Evolutionary conservation across 1,140 invertebrate genomes (phyloP).

Genomic region (Steinernema feltiae): DNA sequence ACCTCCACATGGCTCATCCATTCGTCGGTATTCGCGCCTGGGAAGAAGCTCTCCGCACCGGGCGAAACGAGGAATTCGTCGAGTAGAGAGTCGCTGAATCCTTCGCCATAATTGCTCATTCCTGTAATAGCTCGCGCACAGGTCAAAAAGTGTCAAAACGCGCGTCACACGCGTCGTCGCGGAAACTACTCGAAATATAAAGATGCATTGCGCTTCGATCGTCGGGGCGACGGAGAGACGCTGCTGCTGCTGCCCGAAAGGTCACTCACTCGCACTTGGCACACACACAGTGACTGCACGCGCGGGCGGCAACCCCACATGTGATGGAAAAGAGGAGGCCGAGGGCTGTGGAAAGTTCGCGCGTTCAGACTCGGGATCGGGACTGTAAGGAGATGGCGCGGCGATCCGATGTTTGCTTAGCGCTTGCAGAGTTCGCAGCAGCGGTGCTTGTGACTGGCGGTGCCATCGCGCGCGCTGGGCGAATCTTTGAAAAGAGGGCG

Average conservation of each 20-base stretch:
- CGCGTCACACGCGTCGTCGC: too few species aligned
- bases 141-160: background rate
- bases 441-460: background rate
- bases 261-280: background rate
- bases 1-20: conserved; percentile 5
- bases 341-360: background rate
- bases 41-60: background rate
- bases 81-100: background rate
- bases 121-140: too few species aligned
- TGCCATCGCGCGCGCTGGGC: background rate
- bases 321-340: background rate
- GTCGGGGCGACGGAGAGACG: too few species aligned
- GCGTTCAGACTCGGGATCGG: background rate
- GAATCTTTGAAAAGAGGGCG: too few species aligned
- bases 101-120: background rate
- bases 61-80: background rate
- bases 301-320: background rate
- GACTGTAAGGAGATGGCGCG: background rate
- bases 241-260: too few species aligned
- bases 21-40: background rate
- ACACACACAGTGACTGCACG: background rate
- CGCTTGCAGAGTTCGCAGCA: background rate
- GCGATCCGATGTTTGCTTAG: background rate
- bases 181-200: too few species aligned
- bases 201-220: too few species aligned